A percentile compares a stretch with the other conserved stretches of the same genome.
phyloP scores from a whole-genome alignment of 2,888 invertebrate genomes.

The Halictus ligatus region DNA sequence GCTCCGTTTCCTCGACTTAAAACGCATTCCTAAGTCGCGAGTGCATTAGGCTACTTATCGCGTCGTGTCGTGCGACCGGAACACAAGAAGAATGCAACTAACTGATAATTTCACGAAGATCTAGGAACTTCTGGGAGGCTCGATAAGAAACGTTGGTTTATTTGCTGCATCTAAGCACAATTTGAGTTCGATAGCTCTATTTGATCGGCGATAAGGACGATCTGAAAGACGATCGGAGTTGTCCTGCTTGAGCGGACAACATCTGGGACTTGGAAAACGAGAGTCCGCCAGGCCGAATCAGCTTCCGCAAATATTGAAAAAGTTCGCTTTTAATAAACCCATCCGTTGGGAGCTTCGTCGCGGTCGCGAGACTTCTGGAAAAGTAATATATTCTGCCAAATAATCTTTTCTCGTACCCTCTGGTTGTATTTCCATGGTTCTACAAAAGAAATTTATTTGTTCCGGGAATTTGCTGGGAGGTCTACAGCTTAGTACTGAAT shows the following conservation, averaged over 20 bases:
- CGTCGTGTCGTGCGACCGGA: background rate
- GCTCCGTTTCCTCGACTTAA: background rate
- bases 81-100: constrained; percentile 13
- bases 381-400: background rate
- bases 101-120: constrained; percentile 37
- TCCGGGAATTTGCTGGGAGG: background rate
- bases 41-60: constrained; percentile 36
- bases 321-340: background rate
- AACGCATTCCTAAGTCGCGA: background rate
- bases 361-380: background rate
- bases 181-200: constrained; percentile 32
- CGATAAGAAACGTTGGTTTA: background rate
- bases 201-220: constrained; percentile 7
- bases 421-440: background rate
- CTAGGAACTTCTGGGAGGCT: background rate
- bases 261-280: background rate
- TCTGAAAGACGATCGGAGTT: background rate
- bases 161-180: constrained; percentile 6
- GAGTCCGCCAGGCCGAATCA: background rate
- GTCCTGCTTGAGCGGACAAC: background rate
- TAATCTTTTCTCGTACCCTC: background rate
- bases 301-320: background rate
- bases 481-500: background rate
- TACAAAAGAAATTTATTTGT: background rate
- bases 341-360: background rate